phyloP scores from a whole-genome alignment of 2,888 invertebrate genomes.

The Phengaris alcon region DNA sequence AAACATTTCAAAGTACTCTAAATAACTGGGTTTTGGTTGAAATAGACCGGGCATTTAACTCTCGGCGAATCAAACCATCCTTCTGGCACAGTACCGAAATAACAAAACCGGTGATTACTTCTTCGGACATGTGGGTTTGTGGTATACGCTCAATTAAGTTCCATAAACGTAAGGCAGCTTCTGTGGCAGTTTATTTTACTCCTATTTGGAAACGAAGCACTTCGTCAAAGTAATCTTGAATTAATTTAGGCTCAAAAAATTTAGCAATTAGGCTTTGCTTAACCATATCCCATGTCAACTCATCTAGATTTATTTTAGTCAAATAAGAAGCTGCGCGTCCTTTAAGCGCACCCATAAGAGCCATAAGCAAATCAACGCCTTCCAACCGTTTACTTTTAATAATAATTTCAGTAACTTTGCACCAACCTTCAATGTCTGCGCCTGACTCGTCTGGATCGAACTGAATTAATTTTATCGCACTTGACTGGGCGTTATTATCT shows the following conservation, averaged over 20 bases:
- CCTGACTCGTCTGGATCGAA: conserved; percentile 33
- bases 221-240: conserved; percentile 36
- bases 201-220: conserved; percentile 33
- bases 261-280: conserved; percentile 33
- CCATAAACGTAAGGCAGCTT: conserved; percentile 34
- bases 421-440: conserved; percentile 34
- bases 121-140: conserved; percentile 29
- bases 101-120: conserved; percentile 33
- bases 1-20: conserved; percentile 33
- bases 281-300: conserved; percentile 29
- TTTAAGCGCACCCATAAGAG: conserved; percentile 8
- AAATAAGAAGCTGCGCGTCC: conserved; percentile 20
- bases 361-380: background rate
- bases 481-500: too few relatives aligned
- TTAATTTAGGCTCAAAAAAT: conserved; percentile 31
- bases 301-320: conserved; percentile 22
- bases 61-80: conserved; percentile 30
- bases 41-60: conserved; percentile 32
- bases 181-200: conserved; percentile 32
- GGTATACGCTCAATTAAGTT: conserved; percentile 31
- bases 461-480: too few relatives aligned
- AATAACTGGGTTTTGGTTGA: conserved; percentile 32
- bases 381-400: conserved; percentile 27
- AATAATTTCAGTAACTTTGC: conserved; percentile 33
- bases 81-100: conserved; percentile 32